These are phyloP conservation scores for Battus philenor DNA, from an alignment of 1,140 invertebrate species.

Conservation along the genomic window DNA sequence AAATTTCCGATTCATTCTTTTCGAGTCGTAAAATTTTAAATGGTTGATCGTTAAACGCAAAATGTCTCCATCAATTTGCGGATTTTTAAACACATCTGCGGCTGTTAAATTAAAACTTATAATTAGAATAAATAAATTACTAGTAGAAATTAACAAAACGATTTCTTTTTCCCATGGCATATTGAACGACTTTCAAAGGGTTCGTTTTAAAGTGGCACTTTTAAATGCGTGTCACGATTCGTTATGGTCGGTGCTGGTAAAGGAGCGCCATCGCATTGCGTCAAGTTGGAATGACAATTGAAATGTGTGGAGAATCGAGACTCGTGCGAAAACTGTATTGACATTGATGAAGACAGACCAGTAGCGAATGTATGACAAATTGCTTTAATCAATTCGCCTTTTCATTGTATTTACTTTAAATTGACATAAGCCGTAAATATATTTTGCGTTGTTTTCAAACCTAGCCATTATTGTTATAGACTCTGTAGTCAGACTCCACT, in stretches of 20 bases:
- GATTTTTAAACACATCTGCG: constrained; percentile 44
- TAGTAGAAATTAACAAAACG: background rate
- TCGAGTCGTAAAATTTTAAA: constrained; percentile 53
- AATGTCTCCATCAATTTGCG: constrained; percentile 34
- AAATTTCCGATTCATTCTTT: constrained; percentile 53
- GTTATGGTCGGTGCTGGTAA: constrained; percentile 47
- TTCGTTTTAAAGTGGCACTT: constrained; percentile 58
- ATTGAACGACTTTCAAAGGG: constrained; percentile 43
- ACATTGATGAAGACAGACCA: constrained; percentile 28
- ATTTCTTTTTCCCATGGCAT: constrained; percentile 43
- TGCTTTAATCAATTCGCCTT: constrained; percentile 22
- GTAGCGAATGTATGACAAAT: constrained; percentile 35
- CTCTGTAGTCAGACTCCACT: no score
- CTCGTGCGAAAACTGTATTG: constrained; percentile 62
- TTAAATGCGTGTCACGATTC: constrained; percentile 60
- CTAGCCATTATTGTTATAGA: no score
- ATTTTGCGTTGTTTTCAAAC: background rate
- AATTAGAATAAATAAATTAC: constrained; percentile 38
- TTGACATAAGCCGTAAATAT: no score
- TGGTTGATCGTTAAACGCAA: constrained; percentile 34
- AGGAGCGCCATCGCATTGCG: constrained; percentile 44
- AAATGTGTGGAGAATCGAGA: constrained; percentile 49
- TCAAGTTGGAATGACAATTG: constrained; percentile 62
- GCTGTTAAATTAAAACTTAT: constrained; percentile 28
- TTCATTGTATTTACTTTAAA: background rate